Base-by-base conservation (phyloP, 2,888 invertebrate species). In the Chymomyza amoena region DNA sequence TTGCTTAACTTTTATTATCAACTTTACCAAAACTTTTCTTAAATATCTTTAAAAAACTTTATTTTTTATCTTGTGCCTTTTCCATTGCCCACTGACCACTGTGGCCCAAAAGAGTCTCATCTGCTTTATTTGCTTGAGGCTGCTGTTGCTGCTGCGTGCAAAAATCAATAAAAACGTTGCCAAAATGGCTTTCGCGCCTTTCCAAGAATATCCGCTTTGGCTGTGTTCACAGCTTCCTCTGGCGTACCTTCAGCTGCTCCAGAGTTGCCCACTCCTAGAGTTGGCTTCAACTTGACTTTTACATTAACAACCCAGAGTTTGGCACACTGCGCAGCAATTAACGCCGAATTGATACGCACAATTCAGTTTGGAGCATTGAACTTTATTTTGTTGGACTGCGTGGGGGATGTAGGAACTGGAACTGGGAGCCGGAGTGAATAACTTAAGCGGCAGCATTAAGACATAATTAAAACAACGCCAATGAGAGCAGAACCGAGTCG, bases 401-500 rank as follows among this genome's bases (percentile, higher is more conserved):
- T 13, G 39, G 64, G 56, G 60, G 45, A 25, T 25, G 25, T 4
- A 25, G 25, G n/a, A n/a, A 28, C 32, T 7, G 32, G 32, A 6
- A 32, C 32, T 10, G 62, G 62, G 16, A 5, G 9, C 9, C 15
- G 16, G 4, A 36, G 51, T 36, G 61, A 57, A 3, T 25, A 32
- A 71, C 66, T 79, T 81, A 81, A 84, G 78, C 81, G 81, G 72
- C 74, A 75, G 75, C 80, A 87, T 85, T 87, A 87, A 87, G 85
- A 77, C 87, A 85, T 87, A 85, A 85, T 85, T 85, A 85, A 85
- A 85, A 84, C 87, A 85, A 83, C 80, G 87, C 81, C 80, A 74
- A 39, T 20, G 54, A 32, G 16, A 64, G 54, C 15, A 59, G 59
- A 13, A 13, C 13, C 69, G 78, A 71, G 74, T 1, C 68, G 57